Percentiles rank a stretch among this genome's conserved stretches.
Conservation (phyloP, 1,140 invertebrate genomes). For the Calosoma granatense region DNA sequence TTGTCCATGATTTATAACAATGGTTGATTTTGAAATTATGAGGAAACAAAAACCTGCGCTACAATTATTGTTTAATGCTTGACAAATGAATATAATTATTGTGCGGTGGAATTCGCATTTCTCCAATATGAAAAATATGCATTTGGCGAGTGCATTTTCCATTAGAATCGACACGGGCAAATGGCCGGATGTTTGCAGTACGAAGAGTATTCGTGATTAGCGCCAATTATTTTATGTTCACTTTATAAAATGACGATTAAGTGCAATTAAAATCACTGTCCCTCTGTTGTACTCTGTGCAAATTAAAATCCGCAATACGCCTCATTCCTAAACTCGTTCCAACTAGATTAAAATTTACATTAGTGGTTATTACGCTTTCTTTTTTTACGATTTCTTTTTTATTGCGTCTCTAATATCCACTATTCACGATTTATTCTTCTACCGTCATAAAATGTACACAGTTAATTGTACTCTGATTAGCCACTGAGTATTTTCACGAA, state of each 20-base stretch:
- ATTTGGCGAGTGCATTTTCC: not conserved
- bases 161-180: not conserved
- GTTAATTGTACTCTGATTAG: too few species aligned
- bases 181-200: not conserved
- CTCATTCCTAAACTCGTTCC: too few species aligned
- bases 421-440: too few species aligned
- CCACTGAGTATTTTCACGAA: too few species aligned
- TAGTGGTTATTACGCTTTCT: too few species aligned
- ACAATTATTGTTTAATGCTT: not conserved
- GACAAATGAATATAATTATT: not conserved
- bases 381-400: too few species aligned
- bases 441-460: too few species aligned
- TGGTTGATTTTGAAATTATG: too few species aligned
- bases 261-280: constrained; percentile 17
- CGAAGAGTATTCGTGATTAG: not conserved
- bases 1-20: too few species aligned
- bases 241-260: constrained; percentile 15
- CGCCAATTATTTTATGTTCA: constrained; percentile 16
- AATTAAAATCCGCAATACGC: not conserved
- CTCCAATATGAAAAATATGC: not conserved
- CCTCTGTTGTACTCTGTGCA: not conserved
- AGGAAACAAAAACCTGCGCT: too few species aligned
- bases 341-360: too few species aligned
- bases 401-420: too few species aligned
- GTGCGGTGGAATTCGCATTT: not conserved